A percentile compares a stretch with the other conserved stretches of the same genome.
phyloP scores from a whole-genome alignment of 2,797 vertebrate species.

The Staurois parvus region DNA sequence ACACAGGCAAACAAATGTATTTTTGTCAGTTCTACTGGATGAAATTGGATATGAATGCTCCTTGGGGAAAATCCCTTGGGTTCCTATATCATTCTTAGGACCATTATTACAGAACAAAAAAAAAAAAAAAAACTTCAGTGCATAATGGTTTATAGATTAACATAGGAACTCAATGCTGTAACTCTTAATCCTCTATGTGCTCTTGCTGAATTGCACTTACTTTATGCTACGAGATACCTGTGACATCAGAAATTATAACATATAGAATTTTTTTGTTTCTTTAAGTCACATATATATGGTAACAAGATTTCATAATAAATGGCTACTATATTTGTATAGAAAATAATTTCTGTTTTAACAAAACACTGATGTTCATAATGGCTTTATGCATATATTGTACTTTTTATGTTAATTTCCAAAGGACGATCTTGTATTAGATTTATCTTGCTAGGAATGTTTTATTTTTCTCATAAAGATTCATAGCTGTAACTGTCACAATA shows the following conservation, averaged over 20 bases:
- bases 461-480: not conserved
- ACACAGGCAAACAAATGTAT: slow-evolving; percentile 38
- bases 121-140: not conserved
- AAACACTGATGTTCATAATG: slow-evolving; percentile 44
- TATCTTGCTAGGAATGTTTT: slow-evolving; percentile 17
- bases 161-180: not conserved
- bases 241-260: slow-evolving; percentile 15
- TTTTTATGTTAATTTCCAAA: not conserved
- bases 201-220: not conserved
- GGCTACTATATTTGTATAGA: slow-evolving; percentile 36
- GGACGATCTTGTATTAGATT: not conserved
- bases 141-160: not conserved
- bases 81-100: not conserved
- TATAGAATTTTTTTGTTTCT: slow-evolving; percentile 18
- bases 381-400: slow-evolving; percentile 40
- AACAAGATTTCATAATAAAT: slow-evolving; percentile 20
- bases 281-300: not conserved
- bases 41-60: not conserved
- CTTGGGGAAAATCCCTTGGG: not conserved
- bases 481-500: slow-evolving; percentile 22
- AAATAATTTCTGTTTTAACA: slow-evolving; percentile 44
- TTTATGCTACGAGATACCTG: slow-evolving; percentile 1
- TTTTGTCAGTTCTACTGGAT: slow-evolving; percentile 7
- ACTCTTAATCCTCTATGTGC: not conserved
- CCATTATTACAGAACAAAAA: not conserved